Conservation (phyloP, 2,797 vertebrate species). For the Spheniscus humboldti region DNA sequence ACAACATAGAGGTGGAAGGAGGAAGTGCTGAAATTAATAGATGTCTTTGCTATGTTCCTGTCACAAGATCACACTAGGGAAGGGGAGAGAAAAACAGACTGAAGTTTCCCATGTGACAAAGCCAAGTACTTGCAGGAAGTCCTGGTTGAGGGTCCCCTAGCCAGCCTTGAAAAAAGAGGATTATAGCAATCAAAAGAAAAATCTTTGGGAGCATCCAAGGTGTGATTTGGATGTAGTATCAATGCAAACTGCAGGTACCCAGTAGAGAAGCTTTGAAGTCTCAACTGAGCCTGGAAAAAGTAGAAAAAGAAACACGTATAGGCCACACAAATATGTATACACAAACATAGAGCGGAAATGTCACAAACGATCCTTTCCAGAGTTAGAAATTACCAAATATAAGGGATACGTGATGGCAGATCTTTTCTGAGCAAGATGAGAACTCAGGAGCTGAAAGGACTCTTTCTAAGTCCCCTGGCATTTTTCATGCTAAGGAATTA, state of each 20-base stretch:
- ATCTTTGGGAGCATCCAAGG: neutral
- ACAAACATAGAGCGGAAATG: neutral
- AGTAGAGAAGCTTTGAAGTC: neutral
- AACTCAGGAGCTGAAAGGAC: neutral
- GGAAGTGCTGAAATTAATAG: neutral
- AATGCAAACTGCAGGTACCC: neutral
- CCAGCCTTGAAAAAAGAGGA: neutral
- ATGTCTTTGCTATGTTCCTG: neutral
- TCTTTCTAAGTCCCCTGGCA: neutral
- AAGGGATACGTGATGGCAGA: neutral
- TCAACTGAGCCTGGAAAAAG: neutral
- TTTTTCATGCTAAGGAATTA: neutral
- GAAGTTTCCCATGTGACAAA: neutral
- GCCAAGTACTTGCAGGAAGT: neutral
- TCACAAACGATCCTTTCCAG: neutral
- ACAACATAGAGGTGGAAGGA: neutral
- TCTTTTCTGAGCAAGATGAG: neutral
- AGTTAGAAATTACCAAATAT: neutral
- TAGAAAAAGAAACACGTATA: neutral
- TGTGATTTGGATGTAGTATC: neutral
- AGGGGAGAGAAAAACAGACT: neutral
- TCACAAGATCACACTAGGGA: neutral
- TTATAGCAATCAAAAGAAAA: neutral
- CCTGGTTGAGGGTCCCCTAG: neutral
- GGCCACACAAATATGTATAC: neutral